Conservation (phyloP, 2,113 vertebrate species). For the Paramisgurnus dabryanus region DNA sequence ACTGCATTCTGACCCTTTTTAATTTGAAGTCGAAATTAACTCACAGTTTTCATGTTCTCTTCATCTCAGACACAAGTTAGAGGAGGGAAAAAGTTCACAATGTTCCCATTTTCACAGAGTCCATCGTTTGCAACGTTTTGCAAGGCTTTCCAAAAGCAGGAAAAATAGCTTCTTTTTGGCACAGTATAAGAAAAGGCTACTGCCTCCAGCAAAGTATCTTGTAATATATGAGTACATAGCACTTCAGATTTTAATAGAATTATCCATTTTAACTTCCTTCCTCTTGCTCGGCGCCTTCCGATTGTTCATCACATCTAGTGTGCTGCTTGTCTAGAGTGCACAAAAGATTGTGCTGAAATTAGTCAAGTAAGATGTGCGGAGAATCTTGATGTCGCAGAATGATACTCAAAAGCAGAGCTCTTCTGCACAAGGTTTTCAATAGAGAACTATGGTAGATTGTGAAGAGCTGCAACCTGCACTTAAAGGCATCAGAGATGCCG, state of each 20-base stretch:
- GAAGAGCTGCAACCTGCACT: slow-evolving; percentile 13
- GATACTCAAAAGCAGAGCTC: slow-evolving; percentile 43
- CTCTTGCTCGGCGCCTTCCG: neutral
- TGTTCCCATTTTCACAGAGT: slow-evolving; percentile 16
- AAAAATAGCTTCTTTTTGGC: slow-evolving; percentile 9
- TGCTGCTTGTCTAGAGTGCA: slow-evolving; percentile 16
- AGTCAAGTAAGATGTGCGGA: slow-evolving; percentile 38
- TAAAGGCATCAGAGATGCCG: slow-evolving; percentile 15
- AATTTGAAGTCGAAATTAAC: slow-evolving; percentile 24
- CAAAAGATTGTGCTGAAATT: slow-evolving; percentile 35
- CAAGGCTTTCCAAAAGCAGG: neutral
- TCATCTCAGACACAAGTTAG: neutral
- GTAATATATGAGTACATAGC: slow-evolving; percentile 9
- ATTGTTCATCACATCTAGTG: neutral
- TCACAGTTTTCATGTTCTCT: neutral
- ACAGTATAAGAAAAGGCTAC: neutral
- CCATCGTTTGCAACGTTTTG: neutral
- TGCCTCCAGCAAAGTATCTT: slow-evolving; percentile 16
- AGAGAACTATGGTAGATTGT: slow-evolving; percentile 32
- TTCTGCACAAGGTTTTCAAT: neutral
- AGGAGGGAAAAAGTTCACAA: neutral
- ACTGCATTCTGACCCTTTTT: slow-evolving; percentile 9
- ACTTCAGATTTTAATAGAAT: slow-evolving; percentile 33
- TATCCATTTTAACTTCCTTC: slow-evolving; percentile 6
- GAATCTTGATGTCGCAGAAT: slow-evolving; percentile 43